phyloP scores from a whole-genome alignment of 2,797 vertebrate species.

The Loriculus beryllinus region DNA sequence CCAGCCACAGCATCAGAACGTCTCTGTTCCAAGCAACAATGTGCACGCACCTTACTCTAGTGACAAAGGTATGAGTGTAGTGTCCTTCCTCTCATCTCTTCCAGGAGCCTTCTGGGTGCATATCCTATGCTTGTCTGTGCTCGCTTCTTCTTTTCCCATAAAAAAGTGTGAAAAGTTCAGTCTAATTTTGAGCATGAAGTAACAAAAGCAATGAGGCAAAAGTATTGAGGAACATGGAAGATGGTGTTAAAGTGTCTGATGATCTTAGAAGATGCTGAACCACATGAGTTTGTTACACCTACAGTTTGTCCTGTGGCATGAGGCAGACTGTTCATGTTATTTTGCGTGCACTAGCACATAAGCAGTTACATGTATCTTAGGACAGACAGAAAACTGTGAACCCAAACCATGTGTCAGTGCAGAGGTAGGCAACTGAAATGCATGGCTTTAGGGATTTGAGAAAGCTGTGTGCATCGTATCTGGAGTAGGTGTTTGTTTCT shows the following conservation, averaged over 20 bases:
- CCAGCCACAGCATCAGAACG: slow-evolving; percentile 87
- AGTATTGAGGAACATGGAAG: not conserved
- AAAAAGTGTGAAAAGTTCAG: not conserved
- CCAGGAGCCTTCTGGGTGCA: not conserved
- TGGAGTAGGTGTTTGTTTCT: not conserved
- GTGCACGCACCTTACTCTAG: slow-evolving; percentile 86
- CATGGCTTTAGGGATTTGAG: not conserved
- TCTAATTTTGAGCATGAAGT: not conserved
- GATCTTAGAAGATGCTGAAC: not conserved
- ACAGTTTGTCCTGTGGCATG: not conserved
- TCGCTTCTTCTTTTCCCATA: not conserved
- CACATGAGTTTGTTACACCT: not conserved
- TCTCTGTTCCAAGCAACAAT: slow-evolving; percentile 88
- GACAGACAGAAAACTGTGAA: not conserved
- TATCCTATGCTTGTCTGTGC: not conserved
- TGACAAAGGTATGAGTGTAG: slow-evolving; percentile 75
- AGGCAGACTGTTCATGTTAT: not conserved
- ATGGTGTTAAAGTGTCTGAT: not conserved
- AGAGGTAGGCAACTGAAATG: not conserved
- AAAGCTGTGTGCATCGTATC: not conserved
- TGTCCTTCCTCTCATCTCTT: not conserved
- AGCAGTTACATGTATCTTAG: not conserved
- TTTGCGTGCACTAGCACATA: not conserved
- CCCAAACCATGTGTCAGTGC: not conserved
- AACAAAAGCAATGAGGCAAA: not conserved